Base-by-base conservation (phyloP, 2,797 vertebrate species). In the Sebastes hubbsi region DNA sequence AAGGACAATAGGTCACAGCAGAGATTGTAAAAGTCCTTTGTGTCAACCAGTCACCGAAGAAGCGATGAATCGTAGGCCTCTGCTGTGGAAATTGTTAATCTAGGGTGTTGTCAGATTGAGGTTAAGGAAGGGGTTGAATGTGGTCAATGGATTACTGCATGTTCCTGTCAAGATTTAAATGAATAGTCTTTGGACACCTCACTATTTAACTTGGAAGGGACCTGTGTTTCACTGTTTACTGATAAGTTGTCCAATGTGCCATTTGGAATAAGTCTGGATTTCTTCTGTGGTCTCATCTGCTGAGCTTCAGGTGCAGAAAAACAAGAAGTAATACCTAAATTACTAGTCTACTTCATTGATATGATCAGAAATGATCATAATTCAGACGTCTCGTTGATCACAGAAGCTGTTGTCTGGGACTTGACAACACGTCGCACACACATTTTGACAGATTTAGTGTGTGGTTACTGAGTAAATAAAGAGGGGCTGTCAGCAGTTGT, bases 201-300 rank as follows among this genome's bases (percentile, higher is more conserved):
- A 12, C 74, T 91, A 52, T 94, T 93, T 92, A 86, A 60, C 82
- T 92, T 92, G 90, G 88, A 86, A 14, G 71, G 78, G 69, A 66
- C 36, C 61, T 24, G 58, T 76, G 66, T 81, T 90, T 92, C 75
- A 74, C 60, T 81, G 79, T 92, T 94, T 83, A 75, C 78, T 90
- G 91, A 80, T 20, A 91, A 81, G 9, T 79, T 87, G 70, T 87
- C 75, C 82, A 46, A 2, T 29, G 62, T 30, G 66, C 90, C 90
- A 87, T 92, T 93, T 92, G 91, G 88, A 85, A 59, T 0, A 38
- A 54, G 76, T 91, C 75, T 90, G 81, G 7, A 22, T 64, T 20
- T 20, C 30, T 55, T 1, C 59, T 58, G 24, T 60, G 25, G 16
- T 69, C 62, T 75, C 60, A 77, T 72, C 75, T 55, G 49, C n/a